Percentiles rank a stretch among this genome's conserved stretches.
Conservation (phyloP, 2,113 vertebrate species). For the Polypterus senegalus region DNA sequence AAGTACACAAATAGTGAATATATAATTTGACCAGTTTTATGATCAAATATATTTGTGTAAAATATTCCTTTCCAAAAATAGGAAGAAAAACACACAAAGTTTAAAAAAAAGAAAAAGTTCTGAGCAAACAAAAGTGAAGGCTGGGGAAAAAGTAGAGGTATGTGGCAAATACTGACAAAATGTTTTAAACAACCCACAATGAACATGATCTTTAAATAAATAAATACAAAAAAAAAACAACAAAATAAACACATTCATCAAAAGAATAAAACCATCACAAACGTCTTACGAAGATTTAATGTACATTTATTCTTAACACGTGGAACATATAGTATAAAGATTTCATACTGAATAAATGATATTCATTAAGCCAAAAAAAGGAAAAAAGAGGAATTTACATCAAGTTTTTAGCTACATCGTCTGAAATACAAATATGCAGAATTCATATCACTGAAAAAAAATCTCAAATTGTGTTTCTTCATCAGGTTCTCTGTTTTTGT, state of each 20-base stretch:
- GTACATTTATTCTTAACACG: conserved; percentile 99
- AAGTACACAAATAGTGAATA: too few relatives aligned
- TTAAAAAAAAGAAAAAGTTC: too few relatives aligned
- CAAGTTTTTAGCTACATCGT: conserved; percentile 98
- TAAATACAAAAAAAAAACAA: too few relatives aligned
- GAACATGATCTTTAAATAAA: too few relatives aligned
- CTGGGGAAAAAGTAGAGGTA: too few relatives aligned
- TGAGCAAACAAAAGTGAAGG: too few relatives aligned
- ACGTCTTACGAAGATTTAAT: conserved; percentile 99
- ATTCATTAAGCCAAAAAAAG: conserved; percentile 99
- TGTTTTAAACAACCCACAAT: too few relatives aligned
- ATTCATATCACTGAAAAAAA: conserved; percentile 87
- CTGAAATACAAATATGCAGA: conserved; percentile 99
- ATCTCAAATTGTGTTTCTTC: conserved; percentile 96
- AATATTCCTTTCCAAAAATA: too few relatives aligned
- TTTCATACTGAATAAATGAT: conserved; percentile 99
- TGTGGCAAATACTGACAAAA: too few relatives aligned
- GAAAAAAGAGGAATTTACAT: conserved; percentile 98
- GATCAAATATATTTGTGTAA: too few relatives aligned
- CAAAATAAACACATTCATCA: background rate
- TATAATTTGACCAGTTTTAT: too few relatives aligned
- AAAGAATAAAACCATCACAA: conserved; percentile 81
- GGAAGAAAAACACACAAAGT: too few relatives aligned
- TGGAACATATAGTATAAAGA: conserved; percentile 99
- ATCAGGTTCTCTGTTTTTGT: conserved; percentile 69